Conservation (phyloP, 2,888 invertebrate genomes). For the Hyalella azteca region DNA sequence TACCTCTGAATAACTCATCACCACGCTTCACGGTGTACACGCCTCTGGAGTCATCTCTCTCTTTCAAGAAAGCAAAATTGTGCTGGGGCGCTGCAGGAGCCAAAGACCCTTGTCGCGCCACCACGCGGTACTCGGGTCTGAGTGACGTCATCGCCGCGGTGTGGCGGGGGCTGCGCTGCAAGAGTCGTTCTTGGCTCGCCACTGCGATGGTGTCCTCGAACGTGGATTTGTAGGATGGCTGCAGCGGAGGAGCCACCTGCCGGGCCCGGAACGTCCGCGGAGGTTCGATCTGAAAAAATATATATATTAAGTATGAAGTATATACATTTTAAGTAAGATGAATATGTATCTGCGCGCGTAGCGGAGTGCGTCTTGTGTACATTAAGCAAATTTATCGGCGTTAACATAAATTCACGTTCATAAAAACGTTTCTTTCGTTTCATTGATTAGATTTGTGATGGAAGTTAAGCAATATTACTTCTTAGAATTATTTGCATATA, state of each 20-base stretch:
- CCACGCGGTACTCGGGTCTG: background rate
- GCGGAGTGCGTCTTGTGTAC: no score
- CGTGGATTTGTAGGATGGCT: background rate
- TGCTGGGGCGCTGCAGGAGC: background rate
- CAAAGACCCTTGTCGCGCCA: background rate
- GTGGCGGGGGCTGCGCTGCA: background rate
- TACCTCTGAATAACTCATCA: background rate
- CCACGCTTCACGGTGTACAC: background rate
- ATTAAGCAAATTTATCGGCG: no score
- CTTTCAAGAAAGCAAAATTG: background rate
- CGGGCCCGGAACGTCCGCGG: background rate
- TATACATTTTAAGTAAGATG: background rate
- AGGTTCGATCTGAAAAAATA: slow-evolving; percentile 5
- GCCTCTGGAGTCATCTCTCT: background rate
- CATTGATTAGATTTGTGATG: no score
- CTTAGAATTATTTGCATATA: no score
- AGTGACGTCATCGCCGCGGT: background rate
- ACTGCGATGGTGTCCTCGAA: background rate
- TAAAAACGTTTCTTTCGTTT: no score
- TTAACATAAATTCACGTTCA: no score
- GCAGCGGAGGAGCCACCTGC: background rate
- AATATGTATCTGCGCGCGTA: no score
- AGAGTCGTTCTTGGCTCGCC: background rate
- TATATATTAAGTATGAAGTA: background rate
- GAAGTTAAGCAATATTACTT: no score